A percentile compares a stretch with the other conserved stretches of the same genome.
phyloP scores from a whole-genome alignment of 2,888 invertebrate species.

The Diadegma fenestrale region DNA sequence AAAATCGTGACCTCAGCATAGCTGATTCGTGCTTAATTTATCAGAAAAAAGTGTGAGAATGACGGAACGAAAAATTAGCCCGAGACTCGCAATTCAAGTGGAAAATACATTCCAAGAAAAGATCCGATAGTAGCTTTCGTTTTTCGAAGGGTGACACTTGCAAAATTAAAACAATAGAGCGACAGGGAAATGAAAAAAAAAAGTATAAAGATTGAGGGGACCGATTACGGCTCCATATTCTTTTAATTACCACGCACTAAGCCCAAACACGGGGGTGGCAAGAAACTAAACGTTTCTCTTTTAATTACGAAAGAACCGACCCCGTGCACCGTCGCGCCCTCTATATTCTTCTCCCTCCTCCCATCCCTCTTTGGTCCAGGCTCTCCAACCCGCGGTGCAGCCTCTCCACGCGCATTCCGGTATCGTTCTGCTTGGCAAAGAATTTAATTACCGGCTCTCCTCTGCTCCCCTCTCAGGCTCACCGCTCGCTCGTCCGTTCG shows the following conservation, averaged over 20 bases:
- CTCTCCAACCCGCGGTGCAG: slow-evolving; percentile 59
- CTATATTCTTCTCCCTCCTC: slow-evolving; percentile 19
- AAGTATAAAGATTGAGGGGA: slow-evolving; percentile 57
- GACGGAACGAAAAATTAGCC: slow-evolving; percentile 78
- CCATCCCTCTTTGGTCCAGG: slow-evolving; percentile 32
- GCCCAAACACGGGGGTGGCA: slow-evolving; percentile 68
- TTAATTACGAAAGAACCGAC: slow-evolving; percentile 80
- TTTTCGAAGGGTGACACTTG: slow-evolving; percentile 21
- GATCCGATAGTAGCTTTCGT: neutral
- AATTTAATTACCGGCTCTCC: slow-evolving; percentile 82
- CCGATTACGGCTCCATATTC: slow-evolving; percentile 82
- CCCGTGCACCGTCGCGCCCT: slow-evolving; percentile 56
- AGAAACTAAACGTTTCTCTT: slow-evolving; percentile 83
- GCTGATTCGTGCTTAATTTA: neutral
- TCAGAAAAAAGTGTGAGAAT: slow-evolving; percentile 50
- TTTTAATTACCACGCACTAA: slow-evolving; percentile 81
- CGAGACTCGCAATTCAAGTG: slow-evolving; percentile 66
- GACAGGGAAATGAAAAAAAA: slow-evolving; percentile 2
- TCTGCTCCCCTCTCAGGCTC: slow-evolving; percentile 45
- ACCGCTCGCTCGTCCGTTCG: slow-evolving; percentile 38
- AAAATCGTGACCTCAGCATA: slow-evolving; percentile 59
- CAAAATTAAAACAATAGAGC: slow-evolving; percentile 60
- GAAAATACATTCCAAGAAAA: slow-evolving; percentile 29
- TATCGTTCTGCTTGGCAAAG: slow-evolving; percentile 82
- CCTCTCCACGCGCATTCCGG: slow-evolving; percentile 81